Evolutionary conservation across 2,113 vertebrate genomes (phyloP), one percentile per base, ranked within the genome.

Genomic region (Ctenodactylus gundi): DNA sequence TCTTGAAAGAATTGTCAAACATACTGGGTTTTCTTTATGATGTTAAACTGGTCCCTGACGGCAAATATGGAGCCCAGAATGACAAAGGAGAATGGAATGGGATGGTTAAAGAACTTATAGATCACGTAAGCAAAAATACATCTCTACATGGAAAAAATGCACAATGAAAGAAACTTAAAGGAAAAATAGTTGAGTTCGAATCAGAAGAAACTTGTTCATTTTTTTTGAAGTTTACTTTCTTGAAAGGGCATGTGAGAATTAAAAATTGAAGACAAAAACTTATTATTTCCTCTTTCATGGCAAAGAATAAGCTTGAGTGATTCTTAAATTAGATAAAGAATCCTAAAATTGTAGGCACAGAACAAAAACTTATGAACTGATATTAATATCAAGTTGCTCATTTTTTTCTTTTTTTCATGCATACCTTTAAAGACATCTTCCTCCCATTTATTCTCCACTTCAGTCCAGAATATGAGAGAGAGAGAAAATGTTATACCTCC

Each of bases 1-100:
- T 99, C 81, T 98, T 99, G 73, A 99, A 99, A 97, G 99, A 99
- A 97, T 98, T 99, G 88, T 99, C 99, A 94, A 99, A 98, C 97
- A 99, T 99, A 88, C 97, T 99, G 90, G 99, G 99, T 90, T 99
- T 99, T 95, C 99, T 99, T 88, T 99, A 99, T 1, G 99, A 99
- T 96, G 99, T 99, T 67, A 99, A 99, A 94, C 98, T 99, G 9
- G 99, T 99, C 84, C 98, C 99, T 17, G 99, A 99, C n/a, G 99
- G 99, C 55, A 99, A 99, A 98, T 99, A 99, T 0, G 99, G 99
- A 93, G 99, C 99, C 13, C 99, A 99, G 98, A 99, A 99, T 82
- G 99, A 99, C 98, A 99, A 99, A 95, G 99, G 99, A 58, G 99
- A 99, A 96, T 99, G 99, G 99, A 99, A 99, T 41, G 99, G 99